A percentile compares a stretch with the other conserved stretches of the same genome.
phyloP scores from a whole-genome alignment of 2,113 vertebrate species.

The Percopsis transmontana region DNA sequence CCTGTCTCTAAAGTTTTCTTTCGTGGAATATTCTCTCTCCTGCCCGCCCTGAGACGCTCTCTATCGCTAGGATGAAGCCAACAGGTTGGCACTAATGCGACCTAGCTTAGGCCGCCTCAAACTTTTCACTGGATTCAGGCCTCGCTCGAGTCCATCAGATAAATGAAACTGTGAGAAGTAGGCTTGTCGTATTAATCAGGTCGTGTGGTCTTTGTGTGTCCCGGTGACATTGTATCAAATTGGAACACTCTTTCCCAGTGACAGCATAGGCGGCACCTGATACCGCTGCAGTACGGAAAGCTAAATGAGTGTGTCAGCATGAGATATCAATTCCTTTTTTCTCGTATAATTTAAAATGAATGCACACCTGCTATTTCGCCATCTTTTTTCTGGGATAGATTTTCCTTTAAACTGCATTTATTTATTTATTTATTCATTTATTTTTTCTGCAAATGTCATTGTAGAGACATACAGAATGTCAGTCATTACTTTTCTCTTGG shows the following conservation, averaged over 20 bases:
- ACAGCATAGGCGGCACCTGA: too few relatives aligned
- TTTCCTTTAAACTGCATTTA: constrained; percentile 17
- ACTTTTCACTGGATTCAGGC: constrained; percentile 16
- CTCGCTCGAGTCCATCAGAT: constrained; percentile 33
- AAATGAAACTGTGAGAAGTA: constrained; percentile 21
- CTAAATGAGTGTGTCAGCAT: constrained; percentile 9
- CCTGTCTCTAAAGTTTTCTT: constrained; percentile 43
- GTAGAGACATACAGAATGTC: neutral
- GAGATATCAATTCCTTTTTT: too few relatives aligned
- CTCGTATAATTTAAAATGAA: too few relatives aligned
- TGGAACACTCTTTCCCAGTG: too few relatives aligned
- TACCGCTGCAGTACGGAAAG: neutral
- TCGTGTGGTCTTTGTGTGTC: constrained; percentile 20
- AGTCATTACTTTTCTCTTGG: constrained; percentile 14
- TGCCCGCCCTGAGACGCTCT: constrained; percentile 48
- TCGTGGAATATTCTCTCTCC: constrained; percentile 67
- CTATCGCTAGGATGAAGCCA: constrained; percentile 46
- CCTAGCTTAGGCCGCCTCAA: constrained; percentile 12
- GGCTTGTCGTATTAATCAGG: constrained; percentile 25
- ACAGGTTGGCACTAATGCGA: constrained; percentile 33
- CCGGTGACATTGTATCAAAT: too few relatives aligned
- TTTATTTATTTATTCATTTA: constrained; percentile 12
- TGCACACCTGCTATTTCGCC: too few relatives aligned
- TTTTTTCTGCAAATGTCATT: neutral
- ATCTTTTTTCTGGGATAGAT: neutral